Evolutionary conservation across 1,140 invertebrate species (phyloP), one percentile per base, ranked within the genome.

Genomic region (Trinorchestia longiramus): DNA sequence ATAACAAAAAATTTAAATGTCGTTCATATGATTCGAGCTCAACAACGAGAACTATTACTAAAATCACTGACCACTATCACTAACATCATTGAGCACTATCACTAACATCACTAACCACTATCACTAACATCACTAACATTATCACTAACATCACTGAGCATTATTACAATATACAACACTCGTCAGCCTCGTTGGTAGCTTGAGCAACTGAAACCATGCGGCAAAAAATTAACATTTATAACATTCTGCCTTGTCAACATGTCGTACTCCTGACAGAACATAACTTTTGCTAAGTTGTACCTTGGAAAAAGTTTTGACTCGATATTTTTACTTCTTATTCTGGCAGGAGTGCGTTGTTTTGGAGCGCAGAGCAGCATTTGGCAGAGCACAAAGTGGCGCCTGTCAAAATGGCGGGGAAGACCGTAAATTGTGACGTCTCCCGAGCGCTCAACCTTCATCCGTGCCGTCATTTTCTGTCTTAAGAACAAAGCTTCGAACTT

Each of bases 401-500:
- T 94, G 92, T 94, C 92, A 94, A 94, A 44, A 94, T 44, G 44
- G 44, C 36, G 44, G 92, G 3, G 43, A 94, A n/a, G 43, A n/a
- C 11, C 43, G 43, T 94, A 94, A 94, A 94, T 94, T 47, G 44
- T 43, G 92, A n/a, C 92, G 44, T 94, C 92, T 94, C 43, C 43
- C 15, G 43, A 90, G 88, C 88, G 23, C 28, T 42, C 88, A 90
- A 42, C 88, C 88, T 90, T 90, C 88, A 90, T 90, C 43, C n/a
- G 41, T 90, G 6, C 88, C 88, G 88, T 90, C 88, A 90, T 90
- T 90, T 90, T 90, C 88, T 90, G 88, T 90, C 88, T 90, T 90
- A 90, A 90, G 88, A 90, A 90, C 88, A 43, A 90, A 90, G 88
- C 88, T 90, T 94, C 44, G 43, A 94, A 94, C 92, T 94, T 94